Conservation (phyloP, 2,888 invertebrate genomes). For the Electrophaes corylata region DNA sequence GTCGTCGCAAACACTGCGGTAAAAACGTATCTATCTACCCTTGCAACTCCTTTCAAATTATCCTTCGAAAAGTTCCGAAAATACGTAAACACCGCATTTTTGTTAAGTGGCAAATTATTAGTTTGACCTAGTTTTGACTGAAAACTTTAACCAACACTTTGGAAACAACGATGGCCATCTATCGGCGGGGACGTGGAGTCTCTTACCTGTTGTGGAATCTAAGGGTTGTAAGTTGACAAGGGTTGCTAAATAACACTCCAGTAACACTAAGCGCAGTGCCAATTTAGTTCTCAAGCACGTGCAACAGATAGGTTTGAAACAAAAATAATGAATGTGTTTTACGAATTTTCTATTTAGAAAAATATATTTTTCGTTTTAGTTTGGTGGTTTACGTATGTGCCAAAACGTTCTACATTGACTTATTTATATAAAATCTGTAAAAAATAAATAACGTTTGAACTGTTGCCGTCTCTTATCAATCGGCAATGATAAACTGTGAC, state of each 20-base stretch:
- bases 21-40: neutral
- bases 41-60: neutral
- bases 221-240: neutral
- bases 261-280: too few species aligned
- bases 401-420: too few species aligned
- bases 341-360: too few species aligned
- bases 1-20: conserved; percentile 3
- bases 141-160: conserved; percentile 3
- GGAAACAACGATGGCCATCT: conserved; percentile 16
- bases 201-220: neutral
- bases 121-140: conserved; percentile 11
- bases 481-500: too few species aligned
- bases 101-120: neutral
- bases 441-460: too few species aligned
- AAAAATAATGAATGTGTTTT: neutral
- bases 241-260: neutral
- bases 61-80: neutral
- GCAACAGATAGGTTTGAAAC: conserved; percentile 3
- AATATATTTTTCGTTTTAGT: too few species aligned
- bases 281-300: neutral
- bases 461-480: too few species aligned
- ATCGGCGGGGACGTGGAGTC: conserved; percentile 2
- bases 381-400: too few species aligned
- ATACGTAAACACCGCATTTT: neutral
- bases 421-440: too few species aligned